These are phyloP conservation scores for Chaetorhynchus papuensis DNA, from an alignment of 2,113 vertebrate species.

Conservation along the genomic window DNA sequence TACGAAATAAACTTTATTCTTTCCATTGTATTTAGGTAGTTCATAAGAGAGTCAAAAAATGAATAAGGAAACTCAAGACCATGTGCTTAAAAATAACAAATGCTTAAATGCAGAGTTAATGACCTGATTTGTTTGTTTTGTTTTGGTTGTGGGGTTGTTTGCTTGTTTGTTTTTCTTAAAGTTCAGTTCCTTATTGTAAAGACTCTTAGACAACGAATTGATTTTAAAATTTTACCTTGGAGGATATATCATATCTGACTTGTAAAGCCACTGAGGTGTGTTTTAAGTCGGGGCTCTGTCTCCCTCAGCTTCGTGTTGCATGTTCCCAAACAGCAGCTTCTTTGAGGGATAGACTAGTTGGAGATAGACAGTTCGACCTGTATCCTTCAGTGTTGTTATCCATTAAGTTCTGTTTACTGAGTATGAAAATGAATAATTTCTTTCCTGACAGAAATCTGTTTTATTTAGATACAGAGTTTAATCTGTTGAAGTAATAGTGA, in stretches of 20 bases:
- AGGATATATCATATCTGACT: not conserved
- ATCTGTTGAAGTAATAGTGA: conserved; percentile 4
- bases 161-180: not conserved
- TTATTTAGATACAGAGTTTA: conserved; percentile 31
- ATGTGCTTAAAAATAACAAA: not conserved
- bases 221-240: not conserved
- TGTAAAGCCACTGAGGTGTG: not conserved
- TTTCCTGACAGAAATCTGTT: not conserved
- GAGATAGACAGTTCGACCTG: not conserved
- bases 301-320: not conserved
- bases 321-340: not conserved
- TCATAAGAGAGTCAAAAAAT: not conserved
- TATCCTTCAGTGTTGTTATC: not conserved
- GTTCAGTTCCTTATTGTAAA: not conserved
- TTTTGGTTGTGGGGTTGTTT: not conserved
- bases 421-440: not conserved
- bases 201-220: not conserved
- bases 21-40: not conserved
- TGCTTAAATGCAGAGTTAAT: not conserved
- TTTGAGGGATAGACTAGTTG: not conserved
- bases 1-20: not conserved
- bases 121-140: not conserved
- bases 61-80: not conserved
- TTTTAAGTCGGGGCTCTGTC: not conserved
- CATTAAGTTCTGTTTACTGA: not conserved